A percentile compares a stretch with the other conserved stretches of the same genome.
phyloP scores from a whole-genome alignment of 2,113 vertebrate species.

The Gavialis gangeticus region DNA sequence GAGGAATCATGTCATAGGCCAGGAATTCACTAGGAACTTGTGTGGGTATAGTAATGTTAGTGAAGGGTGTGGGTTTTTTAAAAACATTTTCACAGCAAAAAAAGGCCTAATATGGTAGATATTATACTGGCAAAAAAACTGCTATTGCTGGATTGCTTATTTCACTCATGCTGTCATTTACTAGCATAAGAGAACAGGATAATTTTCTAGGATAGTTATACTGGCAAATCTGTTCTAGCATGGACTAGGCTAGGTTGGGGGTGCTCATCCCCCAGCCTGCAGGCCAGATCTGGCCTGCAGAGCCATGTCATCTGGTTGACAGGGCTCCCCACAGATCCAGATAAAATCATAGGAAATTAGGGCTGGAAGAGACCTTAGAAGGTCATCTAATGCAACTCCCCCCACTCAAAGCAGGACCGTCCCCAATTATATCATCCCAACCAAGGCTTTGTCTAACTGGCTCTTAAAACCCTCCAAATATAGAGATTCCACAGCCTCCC shows the following conservation, averaged over 20 bases:
- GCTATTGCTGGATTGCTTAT: neutral
- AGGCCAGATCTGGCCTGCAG: no score
- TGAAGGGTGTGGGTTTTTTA: neutral
- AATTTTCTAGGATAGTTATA: neutral
- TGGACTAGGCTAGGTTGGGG: neutral
- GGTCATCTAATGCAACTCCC: no score
- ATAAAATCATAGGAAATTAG: no score
- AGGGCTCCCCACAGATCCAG: no score
- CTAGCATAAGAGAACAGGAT: neutral
- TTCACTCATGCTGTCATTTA: neutral
- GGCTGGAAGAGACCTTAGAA: no score
- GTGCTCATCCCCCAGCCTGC: neutral
- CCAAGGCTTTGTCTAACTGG: no score
- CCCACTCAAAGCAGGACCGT: no score
- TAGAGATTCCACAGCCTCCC: no score
- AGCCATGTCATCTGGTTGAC: no score
- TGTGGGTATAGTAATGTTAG: neutral
- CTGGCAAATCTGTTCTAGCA: neutral
- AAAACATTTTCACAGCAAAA: neutral
- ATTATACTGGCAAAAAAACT: no score
- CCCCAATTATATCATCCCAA: no score
- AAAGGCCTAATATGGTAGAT: neutral
- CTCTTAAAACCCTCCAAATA: no score
- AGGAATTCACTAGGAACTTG: neutral
- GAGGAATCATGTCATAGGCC: neutral